A percentile compares a stretch with the other conserved stretches of the same genome.
Conservation (phyloP, 2,888 invertebrate species). For the Diploptera punctata region DNA sequence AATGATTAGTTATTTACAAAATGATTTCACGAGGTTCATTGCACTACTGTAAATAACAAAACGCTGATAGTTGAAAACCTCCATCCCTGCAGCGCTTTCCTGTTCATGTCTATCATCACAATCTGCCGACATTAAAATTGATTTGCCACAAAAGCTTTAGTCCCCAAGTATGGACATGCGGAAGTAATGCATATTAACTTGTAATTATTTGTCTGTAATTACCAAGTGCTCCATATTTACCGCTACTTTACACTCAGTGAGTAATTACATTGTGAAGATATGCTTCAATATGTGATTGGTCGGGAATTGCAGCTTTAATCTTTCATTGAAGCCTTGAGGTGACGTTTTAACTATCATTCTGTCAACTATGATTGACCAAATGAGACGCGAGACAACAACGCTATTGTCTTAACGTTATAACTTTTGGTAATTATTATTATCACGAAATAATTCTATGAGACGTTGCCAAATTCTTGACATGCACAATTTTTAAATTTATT, state of each 20-base stretch:
- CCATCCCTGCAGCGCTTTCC: background rate
- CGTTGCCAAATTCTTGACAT: no score
- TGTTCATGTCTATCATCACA: background rate
- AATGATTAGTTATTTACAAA: no score
- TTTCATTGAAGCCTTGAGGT: background rate
- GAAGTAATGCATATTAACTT: slow-evolving; percentile 5
- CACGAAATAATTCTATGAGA: no score
- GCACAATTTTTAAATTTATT: no score
- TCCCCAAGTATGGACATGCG: background rate
- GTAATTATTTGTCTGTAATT: background rate
- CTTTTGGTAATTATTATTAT: no score
- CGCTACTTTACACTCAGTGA: background rate
- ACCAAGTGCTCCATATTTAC: background rate
- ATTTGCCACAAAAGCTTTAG: background rate
- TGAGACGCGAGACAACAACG: no score
- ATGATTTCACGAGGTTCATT: background rate
- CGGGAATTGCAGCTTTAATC: background rate
- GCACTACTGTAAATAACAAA: background rate
- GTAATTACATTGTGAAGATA: background rate
- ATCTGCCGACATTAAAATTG: background rate
- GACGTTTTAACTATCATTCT: background rate
- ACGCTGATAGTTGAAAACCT: no score
- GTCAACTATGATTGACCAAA: no score
- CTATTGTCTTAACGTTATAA: no score
- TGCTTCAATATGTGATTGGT: background rate